Evolutionary conservation across 2,888 invertebrate species (phyloP), one percentile per base, ranked within the genome.

Genomic region (Rhamnusium bicolor): DNA sequence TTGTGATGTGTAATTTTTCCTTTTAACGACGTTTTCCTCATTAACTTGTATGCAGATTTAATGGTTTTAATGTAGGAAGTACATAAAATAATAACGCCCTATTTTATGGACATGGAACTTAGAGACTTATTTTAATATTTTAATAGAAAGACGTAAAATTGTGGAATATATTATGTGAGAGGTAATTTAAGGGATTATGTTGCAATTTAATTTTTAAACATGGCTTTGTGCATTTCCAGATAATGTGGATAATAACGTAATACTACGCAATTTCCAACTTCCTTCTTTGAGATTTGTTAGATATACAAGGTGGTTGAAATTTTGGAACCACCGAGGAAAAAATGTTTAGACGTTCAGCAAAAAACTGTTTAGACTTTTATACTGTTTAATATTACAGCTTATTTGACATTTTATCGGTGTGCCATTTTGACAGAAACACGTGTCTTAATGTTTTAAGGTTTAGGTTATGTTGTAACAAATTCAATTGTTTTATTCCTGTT

Each of bases 71-170:
- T 32, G 19, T 16, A 58, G 18, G 12, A 10, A 32, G 32, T 18
- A 32, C 58, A 58, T 58, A 58, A 32, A 58, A 58, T 18, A 18
- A 18, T n/a, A 24, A 12, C 24, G 58, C 32, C 8, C 32, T 16
- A 14, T 14, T 27, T 58, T 32, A 58, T 58, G 32, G 32, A 16
- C 58, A 29, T 18, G 16, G 18, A 29, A 18, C 58, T 19, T 8
- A 58, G 19, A 32, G 18, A 40, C 58, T 18, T 16, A 32, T 32
- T 32, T 58, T 18, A 58, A 58, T 58, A 58, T 18, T 58, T 58
- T 58, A 58, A 58, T 58, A 32, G 58, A 58, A 40, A 18, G 58
- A 16, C 32, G 32, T 32, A 58, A 58, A 58, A 58, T 32, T 32
- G 40, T 4, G n/a, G 12, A 40, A 40, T 40, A n/a, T 40, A 40